Evolutionary conservation across 2,113 vertebrate genomes (phyloP), one percentile per base, ranked within the genome.

Genomic region (Hirundichthys speculiger): DNA sequence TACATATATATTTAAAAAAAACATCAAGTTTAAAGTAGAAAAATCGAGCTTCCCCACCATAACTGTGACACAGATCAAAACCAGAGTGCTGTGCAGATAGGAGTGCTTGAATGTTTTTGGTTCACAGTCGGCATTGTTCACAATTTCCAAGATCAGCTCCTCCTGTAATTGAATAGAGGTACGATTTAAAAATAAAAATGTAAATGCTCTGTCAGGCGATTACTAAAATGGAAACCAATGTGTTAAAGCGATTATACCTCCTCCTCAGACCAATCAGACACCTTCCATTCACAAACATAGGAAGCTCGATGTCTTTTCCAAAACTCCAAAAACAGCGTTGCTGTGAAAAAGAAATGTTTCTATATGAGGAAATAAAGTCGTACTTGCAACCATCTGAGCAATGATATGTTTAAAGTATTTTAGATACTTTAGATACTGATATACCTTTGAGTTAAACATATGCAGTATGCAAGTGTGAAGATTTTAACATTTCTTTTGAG

Each of bases 311-410:
- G 52, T 68, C 96, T 90, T 83, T 98, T 99, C 97, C 97, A 98
- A 50, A 98, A 65, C 88, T 96, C 96, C 90, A 99, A 87, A 86
- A 98, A 99, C 62, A 98, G 81, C 0, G 97, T 98, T 77, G 96
- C 96, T 98, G 81, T 15, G 68, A 74, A 75, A 65, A 16, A 76
- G 13, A 13, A 15, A 19, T 21, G 43, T 14, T 24, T 19, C n/a
- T 16, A 20, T 25, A 25, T 42, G 34, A 68, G 22, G 18, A 55
- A 13, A 52, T 7, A 11, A 30, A 57, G 45, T 13, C 2, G 41
- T 67, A 22, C 20, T 1, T 27, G n/a, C 21, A 49, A 7, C 14
- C 16, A 25, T 11, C 18, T 13, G 22, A 27, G 11, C 27, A 40
- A 34, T 40, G 39, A 3, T 40, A 40, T 4, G 2, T 43, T 45